Evolutionary conservation across 1,140 invertebrate genomes (phyloP), one percentile per base, ranked within the genome.

Genomic region (Lepidurus packardi): DNA sequence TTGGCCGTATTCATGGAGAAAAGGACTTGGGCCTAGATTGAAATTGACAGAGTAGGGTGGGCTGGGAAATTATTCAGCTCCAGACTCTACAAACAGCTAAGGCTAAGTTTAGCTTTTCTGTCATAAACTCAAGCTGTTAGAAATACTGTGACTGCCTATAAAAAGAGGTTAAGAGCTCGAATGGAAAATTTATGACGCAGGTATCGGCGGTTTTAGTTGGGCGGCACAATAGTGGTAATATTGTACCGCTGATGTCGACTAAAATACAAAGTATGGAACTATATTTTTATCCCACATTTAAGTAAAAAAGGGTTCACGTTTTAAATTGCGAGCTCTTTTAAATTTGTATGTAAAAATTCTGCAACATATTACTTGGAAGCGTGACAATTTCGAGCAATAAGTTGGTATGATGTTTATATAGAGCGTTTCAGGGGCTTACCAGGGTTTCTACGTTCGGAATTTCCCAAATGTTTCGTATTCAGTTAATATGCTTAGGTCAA

Each of bases 21-120:
- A 47, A 65, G 53, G 53, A 65, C 53, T 65, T 65, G 21, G 53
- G 53, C 53, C 53, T 13, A 65, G 53, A 65, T 65, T 65, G 53
- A 65, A 65, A 65, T 65, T 65, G 53, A 65, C 53, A 65, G 53
- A 65, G 53, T 21, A n/a, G 53, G 21, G 21, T 65, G 53, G 53
- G 21, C 53, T 65, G 53, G 53, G 53, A 65, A 65, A 65, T 65
- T 65, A 65, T 65, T 65, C 21, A 65, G 53, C 53, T 21, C 6
- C 53, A 21, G 53, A 47, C 53, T 65, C 13, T 21, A 65, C 53
- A 65, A 65, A 65, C 53, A 65, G 16, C 53, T n/a, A 65, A 21
- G 53, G 53, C 53, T 65, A 65, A n/a, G 16, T 21, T 65, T 65
- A 65, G 53, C 16, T 21, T 65, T 65, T 65, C 53, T 65, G 21